phyloP scores from a whole-genome alignment of 2,797 vertebrate genomes.

The Spatula clypeata region DNA sequence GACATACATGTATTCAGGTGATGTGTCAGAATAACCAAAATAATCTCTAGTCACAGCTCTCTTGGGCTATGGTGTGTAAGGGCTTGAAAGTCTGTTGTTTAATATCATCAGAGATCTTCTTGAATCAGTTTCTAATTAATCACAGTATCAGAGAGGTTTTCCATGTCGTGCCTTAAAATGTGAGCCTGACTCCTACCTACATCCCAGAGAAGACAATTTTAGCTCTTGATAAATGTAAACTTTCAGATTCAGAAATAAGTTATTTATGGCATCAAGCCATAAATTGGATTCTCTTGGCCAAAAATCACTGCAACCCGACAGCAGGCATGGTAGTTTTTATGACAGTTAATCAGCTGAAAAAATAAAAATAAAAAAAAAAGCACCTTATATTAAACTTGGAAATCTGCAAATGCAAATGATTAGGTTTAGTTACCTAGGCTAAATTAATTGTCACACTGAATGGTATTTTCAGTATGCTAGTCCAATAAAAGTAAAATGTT shows the following conservation, averaged over 20 bases:
- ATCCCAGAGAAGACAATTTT: neutral
- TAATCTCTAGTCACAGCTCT: neutral
- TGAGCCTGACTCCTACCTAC: neutral
- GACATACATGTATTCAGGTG: neutral
- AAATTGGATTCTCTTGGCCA: neutral
- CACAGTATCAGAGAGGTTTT: neutral
- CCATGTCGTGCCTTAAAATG: neutral
- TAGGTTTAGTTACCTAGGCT: neutral
- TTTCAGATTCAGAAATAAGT: neutral
- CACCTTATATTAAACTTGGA: neutral
- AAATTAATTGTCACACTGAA: neutral
- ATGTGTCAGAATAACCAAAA: neutral
- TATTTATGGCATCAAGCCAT: neutral
- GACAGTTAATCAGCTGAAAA: neutral
- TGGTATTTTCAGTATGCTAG: neutral
- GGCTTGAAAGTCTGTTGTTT: neutral
- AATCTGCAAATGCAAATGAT: neutral
- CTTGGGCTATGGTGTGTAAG: neutral
- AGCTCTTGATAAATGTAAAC: neutral
- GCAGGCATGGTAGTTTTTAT: neutral
- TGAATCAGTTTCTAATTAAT: neutral
- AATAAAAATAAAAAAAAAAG: too few relatives aligned
- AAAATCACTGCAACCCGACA: neutral
- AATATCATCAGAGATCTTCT: accelerated
- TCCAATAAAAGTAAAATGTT: neutral